Evolutionary conservation across 2,113 vertebrate genomes (phyloP), one percentile per base, ranked within the genome.

Genomic region (Gila orcuttii): DNA sequence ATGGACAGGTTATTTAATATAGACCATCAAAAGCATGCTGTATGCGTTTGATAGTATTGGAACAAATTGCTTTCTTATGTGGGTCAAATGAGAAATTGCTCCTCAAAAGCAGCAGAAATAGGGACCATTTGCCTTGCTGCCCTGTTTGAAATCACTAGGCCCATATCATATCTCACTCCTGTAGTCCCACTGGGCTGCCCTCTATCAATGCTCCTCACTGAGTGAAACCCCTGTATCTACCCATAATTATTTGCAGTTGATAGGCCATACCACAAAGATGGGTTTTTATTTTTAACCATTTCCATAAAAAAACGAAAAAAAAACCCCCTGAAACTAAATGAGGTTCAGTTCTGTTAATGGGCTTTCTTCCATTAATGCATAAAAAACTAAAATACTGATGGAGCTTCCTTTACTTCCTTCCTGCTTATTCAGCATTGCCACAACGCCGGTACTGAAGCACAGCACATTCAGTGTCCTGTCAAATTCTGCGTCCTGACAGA

Each of bases 11-110:
- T 68, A 55, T 52, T 83, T 31, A 68, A 50, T 28, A 74, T 59
- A 33, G 45, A 52, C 62, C 79, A 52, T 74, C 28, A 85, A 85
- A 74, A 82, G 28, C 62, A 69, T 60, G 45, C 17, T 62, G 71
- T 68, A 76, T 66, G 77, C 60, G 79, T 82, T 28, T 85, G 80
- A 82, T 36, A 50, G 25, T 9, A 69, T 83, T 74, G 68, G 50
- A 87, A 78, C 57, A 81, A 84, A 88, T 75, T 52, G 69, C 39
- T 50, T 74, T 78, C 62, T 74, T 84, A 71, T 84, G 25, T 88
- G 57, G 83, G 86, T 86, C 86, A 89, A 59, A 76, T 73, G 33
- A 88, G 36, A 77, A 79, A 85, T 52, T 73, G 74, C 59, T 42
- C 85, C 28, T 82, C 68, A 62, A 73, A 85, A 81, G 62, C 33